Evolutionary conservation across 2,888 invertebrate species (phyloP).

Genomic region (Ochlodes sylvanus): DNA sequence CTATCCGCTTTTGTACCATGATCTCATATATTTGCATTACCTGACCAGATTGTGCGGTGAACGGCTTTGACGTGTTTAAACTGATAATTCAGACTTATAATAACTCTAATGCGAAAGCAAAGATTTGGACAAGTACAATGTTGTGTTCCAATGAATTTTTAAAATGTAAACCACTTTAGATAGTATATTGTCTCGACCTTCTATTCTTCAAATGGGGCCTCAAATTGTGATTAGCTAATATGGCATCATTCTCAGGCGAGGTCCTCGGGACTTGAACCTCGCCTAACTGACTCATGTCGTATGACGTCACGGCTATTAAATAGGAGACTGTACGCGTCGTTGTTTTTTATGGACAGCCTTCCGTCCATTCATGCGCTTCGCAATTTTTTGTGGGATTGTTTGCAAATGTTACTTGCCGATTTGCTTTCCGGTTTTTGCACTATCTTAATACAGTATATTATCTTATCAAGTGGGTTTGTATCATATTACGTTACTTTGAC

Average conservation of each 20-base stretch:
- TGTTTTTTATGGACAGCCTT: slow-evolving; percentile 61
- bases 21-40: background rate
- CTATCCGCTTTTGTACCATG: background rate
- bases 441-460: too few relatives aligned
- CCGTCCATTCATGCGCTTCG: slow-evolving; percentile 69
- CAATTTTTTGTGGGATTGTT: slow-evolving; percentile 55
- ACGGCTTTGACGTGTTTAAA: too few relatives aligned
- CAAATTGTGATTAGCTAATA: slow-evolving; percentile 32
- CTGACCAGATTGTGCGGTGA: too few relatives aligned
- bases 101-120: too few relatives aligned
- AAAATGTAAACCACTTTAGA: background rate
- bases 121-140: too few relatives aligned
- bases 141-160: background rate
- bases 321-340: slow-evolving; percentile 39
- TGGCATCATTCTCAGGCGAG: slow-evolving; percentile 28
- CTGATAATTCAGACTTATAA: too few relatives aligned
- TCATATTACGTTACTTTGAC: background rate
- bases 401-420: slow-evolving; percentile 57
- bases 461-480: background rate
- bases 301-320: slow-evolving; percentile 42
- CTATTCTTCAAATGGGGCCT: slow-evolving; percentile 15
- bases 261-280: slow-evolving; percentile 27
- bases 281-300: slow-evolving; percentile 33
- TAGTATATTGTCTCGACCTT: slow-evolving; percentile 5
- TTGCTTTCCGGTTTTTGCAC: slow-evolving; percentile 12